Evolutionary conservation across 1,140 invertebrate genomes (phyloP).

Genomic region (Trigoniulus corallinus): DNA sequence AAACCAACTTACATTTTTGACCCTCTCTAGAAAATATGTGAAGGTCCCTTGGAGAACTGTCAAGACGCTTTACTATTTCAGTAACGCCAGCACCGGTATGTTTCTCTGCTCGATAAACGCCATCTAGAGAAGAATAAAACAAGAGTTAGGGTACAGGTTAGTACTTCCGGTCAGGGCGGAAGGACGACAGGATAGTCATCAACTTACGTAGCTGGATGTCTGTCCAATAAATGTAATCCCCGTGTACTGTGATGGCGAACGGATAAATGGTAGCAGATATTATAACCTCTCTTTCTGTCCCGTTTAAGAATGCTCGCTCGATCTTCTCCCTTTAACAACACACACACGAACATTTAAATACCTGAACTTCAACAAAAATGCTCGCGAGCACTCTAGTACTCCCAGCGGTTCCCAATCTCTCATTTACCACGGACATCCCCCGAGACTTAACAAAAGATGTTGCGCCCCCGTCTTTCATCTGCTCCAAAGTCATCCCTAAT

Average conservation of each 20-base stretch:
- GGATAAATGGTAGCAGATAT: slow-evolving; percentile 87
- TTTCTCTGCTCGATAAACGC: slow-evolving; percentile 91
- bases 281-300: slow-evolving; percentile 41
- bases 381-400: too few species aligned
- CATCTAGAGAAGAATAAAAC: slow-evolving; percentile 25
- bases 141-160: neutral
- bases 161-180: too few species aligned
- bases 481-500: too few species aligned
- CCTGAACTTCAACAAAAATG: too few species aligned
- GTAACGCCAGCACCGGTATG: slow-evolving; percentile 89
- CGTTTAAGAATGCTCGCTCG: slow-evolving; percentile 78
- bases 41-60: slow-evolving; percentile 77
- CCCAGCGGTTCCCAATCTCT: too few species aligned
- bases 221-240: slow-evolving; percentile 93
- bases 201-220: slow-evolving; percentile 65
- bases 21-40: slow-evolving; percentile 65
- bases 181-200: too few species aligned
- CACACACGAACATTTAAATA: too few species aligned
- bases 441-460: too few species aligned
- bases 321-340: slow-evolving; percentile 62
- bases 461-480: too few species aligned
- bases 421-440: too few species aligned
- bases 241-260: slow-evolving; percentile 81
- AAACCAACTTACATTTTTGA: slow-evolving; percentile 50
- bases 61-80: slow-evolving; percentile 79